Evolutionary conservation across 2,113 vertebrate species (phyloP).

Genomic region (Heterotis niloticus): DNA sequence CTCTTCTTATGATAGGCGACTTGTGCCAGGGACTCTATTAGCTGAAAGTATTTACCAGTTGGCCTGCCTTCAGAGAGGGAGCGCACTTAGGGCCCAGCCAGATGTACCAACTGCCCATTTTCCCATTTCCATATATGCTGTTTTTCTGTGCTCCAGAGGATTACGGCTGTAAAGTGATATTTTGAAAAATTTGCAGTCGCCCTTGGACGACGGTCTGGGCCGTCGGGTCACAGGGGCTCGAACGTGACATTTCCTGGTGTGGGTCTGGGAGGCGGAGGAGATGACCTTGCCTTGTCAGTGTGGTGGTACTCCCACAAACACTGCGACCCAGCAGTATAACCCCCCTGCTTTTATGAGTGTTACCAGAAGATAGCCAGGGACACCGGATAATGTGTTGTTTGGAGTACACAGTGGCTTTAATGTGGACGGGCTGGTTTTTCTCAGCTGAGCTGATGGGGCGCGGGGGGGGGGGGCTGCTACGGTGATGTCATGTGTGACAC

Average conservation of each 20-base stretch:
- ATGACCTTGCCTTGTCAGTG: background rate
- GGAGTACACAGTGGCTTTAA: background rate
- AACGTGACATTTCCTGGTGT: constrained; percentile 25
- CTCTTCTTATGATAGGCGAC: constrained; percentile 60
- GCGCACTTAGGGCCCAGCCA: constrained; percentile 36
- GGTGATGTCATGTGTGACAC: constrained; percentile 51
- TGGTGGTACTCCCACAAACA: background rate
- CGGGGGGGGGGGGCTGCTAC: constrained; percentile 21
- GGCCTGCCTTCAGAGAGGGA: constrained; percentile 69
- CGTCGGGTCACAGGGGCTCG: constrained; percentile 25
- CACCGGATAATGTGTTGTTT: constrained; percentile 6
- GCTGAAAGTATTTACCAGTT: constrained; percentile 77
- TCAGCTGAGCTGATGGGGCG: background rate
- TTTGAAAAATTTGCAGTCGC: constrained; percentile 28
- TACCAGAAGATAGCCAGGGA: constrained; percentile 26
- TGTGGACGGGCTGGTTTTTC: background rate
- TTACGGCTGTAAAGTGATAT: constrained; percentile 43
- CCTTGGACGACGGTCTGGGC: constrained; percentile 17
- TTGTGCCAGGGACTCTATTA: constrained; percentile 74
- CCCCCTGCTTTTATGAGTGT: background rate
- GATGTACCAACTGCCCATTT: constrained; percentile 41
- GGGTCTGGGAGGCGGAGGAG: background rate
- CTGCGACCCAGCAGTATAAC: background rate
- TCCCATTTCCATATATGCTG: constrained; percentile 27
- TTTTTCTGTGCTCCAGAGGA: constrained; percentile 31